Evolutionary conservation across 2,888 invertebrate genomes (phyloP), one percentile per base, ranked within the genome.

Genomic region (Quadroppia sp.): DNA sequence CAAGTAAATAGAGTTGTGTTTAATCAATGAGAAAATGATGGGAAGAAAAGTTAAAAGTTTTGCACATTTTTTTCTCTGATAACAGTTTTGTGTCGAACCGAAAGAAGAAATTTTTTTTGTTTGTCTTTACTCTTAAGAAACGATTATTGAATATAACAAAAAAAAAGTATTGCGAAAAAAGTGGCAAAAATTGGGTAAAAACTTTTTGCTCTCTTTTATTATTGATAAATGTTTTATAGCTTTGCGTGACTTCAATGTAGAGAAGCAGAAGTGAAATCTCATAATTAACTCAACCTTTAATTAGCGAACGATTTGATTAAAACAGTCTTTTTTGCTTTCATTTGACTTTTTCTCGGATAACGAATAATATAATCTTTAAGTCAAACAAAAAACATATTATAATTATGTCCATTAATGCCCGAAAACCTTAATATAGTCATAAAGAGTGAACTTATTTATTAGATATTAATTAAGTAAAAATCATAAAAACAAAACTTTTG

Each of bases 1-100:
- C n/a, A 64, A 40, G 20, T n/a, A n/a, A 59, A 64, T 64, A 64
- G 59, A 59, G n/a, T 64, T 64, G 61, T 64, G 61, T 64, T 61
- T 64, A 64, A 64, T 64, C 32, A 64, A 64, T 64, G 61, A 36
- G 61, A 32, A 53, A 53, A 53, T 20, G 2, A 64, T 36, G 61
- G 3, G 13, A 25, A 32, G 20, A 64, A 64, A 64, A 64, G 13
- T 32, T 64, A n/a, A 64, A 64, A 64, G 61, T 64, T 64, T 64
- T 36, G 61, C 36, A 64, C 20, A 30, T 32, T 61, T n/a, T n/a
- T n/a, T 61, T 64, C 61, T 11, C 20, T 36, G 61, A 64, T n/a
- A 28, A 56, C 23, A 56, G 56, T 56, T 30, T 15, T 23, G 28
- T 30, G 13, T 1, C 28, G 56, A 28, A 56, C 28, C 56, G 28